Evolutionary conservation across 1,140 invertebrate genomes (phyloP).

Genomic region (Dendrolimus kikuchii): DNA sequence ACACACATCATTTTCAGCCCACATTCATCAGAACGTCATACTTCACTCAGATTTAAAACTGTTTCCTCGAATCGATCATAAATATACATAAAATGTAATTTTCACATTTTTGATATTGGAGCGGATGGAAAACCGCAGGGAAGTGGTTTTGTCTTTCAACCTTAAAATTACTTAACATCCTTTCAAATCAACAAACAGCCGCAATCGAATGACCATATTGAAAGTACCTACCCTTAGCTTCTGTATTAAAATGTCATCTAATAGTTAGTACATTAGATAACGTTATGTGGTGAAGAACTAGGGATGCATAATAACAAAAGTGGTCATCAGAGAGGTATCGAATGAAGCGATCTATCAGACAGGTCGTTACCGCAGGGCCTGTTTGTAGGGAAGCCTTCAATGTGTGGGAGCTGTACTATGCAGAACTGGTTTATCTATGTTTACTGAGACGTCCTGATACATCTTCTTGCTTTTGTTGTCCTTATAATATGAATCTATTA

Average conservation of each 20-base stretch:
- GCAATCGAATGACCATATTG: too few relatives aligned
- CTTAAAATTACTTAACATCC: slow-evolving; percentile 12
- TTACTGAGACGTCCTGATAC: slow-evolving; percentile 21
- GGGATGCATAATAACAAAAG: slow-evolving; percentile 27
- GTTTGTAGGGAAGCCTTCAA: slow-evolving; percentile 45
- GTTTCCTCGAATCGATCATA: too few relatives aligned
- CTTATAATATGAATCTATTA: slow-evolving; percentile 9
- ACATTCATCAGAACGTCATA: too few relatives aligned
- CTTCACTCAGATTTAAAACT: too few relatives aligned
- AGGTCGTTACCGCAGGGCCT: slow-evolving; percentile 42
- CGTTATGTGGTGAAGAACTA: slow-evolving; percentile 15
- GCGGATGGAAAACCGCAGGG: slow-evolving; percentile 13
- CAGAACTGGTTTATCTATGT: slow-evolving; percentile 55
- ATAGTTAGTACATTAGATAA: too few relatives aligned
- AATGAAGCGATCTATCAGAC: slow-evolving; percentile 58
- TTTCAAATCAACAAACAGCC: not conserved
- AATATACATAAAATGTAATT: too few relatives aligned
- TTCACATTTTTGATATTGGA: not conserved
- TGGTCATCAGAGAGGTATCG: slow-evolving; percentile 43
- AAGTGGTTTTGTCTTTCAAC: slow-evolving; percentile 11
- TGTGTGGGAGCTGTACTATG: slow-evolving; percentile 52
- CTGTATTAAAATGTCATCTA: too few relatives aligned
- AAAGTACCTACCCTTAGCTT: too few relatives aligned
- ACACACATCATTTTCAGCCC: too few relatives aligned
- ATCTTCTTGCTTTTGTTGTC: slow-evolving; percentile 37